phyloP scores from a whole-genome alignment of 1,140 invertebrate genomes.

The Orchesella cincta region DNA sequence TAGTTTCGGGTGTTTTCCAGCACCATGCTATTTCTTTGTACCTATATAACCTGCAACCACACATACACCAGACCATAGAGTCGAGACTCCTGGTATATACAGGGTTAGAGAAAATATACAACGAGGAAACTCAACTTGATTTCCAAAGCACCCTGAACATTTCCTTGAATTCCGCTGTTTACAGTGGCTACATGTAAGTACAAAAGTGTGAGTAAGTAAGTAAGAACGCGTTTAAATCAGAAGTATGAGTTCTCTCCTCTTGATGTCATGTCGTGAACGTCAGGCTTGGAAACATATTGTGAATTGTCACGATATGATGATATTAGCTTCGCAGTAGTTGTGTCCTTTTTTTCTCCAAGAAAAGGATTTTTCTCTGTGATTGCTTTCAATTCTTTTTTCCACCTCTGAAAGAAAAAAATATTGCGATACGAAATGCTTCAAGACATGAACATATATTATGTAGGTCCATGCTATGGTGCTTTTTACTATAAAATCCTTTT shows the following conservation, averaged over 20 bases:
- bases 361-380: conserved; percentile 7
- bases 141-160: not conserved
- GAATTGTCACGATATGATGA: conserved; percentile 27
- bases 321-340: conserved; percentile 2
- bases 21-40: not conserved
- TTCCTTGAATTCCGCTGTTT: not conserved
- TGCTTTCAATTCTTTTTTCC: conserved; percentile 8
- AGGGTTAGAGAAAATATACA: not conserved
- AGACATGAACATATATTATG: too few species aligned
- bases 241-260: conserved; percentile 7
- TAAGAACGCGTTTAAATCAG: not conserved
- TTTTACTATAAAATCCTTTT: too few species aligned
- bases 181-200: too few species aligned
- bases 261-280: conserved; percentile 19
- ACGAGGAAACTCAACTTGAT: not conserved
- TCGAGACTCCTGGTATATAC: not conserved
- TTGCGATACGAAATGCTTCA: too few species aligned
- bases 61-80: not conserved
- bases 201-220: not conserved
- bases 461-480: too few species aligned
- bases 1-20: conserved; percentile 20
- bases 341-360: not conserved
- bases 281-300: conserved; percentile 24
- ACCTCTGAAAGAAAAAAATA: not conserved
- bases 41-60: too few species aligned